Conservation (phyloP, 2,113 vertebrate genomes). For the Rousettus leschenaultii region DNA sequence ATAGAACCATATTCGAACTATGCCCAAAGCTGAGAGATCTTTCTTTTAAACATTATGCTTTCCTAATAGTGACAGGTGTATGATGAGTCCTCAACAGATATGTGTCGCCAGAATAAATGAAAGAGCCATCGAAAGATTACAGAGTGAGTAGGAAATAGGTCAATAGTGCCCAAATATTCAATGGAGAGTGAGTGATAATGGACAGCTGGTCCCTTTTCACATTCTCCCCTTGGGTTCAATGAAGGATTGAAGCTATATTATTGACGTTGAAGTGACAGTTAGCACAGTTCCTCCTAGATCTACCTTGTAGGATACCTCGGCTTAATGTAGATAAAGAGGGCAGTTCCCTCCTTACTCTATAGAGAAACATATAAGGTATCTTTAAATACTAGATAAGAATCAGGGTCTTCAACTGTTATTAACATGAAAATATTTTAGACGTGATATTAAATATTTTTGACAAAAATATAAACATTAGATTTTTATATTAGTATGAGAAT, state of each 20-base stretch:
- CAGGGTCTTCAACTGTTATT: not conserved
- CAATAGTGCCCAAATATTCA: not conserved
- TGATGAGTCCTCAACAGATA: not conserved
- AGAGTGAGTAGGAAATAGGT: not conserved
- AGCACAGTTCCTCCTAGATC: not conserved
- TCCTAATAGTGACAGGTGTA: not conserved
- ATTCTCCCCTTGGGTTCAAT: not conserved
- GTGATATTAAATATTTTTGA: not conserved
- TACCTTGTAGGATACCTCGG: not conserved
- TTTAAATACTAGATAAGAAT: not conserved
- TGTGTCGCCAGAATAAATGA: not conserved
- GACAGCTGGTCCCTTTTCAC: not conserved
- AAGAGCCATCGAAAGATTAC: not conserved
- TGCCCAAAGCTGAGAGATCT: not conserved
- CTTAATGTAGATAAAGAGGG: not conserved
- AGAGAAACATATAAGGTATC: not conserved
- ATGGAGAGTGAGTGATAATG: not conserved
- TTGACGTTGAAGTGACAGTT: not conserved
- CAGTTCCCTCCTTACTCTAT: not conserved
- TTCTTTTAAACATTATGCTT: not conserved
- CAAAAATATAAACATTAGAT: not conserved
- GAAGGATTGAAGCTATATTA: not conserved
- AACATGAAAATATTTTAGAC: not conserved
- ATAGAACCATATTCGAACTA: not conserved
- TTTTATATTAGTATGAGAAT: not conserved